Evolutionary conservation across 1,140 invertebrate genomes (phyloP).

Genomic region (Prorops nasuta): DNA sequence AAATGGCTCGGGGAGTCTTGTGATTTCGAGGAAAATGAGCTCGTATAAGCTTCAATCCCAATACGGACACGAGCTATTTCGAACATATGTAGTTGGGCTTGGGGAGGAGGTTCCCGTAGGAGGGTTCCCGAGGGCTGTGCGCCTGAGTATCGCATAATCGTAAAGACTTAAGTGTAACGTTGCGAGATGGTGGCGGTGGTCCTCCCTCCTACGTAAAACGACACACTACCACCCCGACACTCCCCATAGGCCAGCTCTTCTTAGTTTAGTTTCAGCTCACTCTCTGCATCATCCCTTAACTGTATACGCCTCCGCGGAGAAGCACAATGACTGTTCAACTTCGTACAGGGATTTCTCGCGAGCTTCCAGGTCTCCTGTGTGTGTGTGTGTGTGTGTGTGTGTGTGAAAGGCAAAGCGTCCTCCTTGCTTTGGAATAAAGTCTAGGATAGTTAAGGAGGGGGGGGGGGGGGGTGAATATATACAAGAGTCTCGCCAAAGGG

Average conservation of each 20-base stretch:
- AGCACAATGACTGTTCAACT: background rate
- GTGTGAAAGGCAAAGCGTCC: background rate
- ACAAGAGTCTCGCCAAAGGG: no score
- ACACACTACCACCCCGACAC: no score
- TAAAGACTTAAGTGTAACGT: slow-evolving; percentile 25
- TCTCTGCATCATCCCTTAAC: no score
- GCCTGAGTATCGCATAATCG: slow-evolving; percentile 30
- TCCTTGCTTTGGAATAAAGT: no score
- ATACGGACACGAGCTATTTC: background rate
- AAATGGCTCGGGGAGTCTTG: no score
- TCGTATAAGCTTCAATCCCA: background rate
- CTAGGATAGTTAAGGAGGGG: no score
- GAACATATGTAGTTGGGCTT: slow-evolving; percentile 2
- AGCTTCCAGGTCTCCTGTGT: no score
- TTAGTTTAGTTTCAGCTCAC: no score
- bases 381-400: background rate
- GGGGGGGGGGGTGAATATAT: no score
- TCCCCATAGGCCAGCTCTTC: slow-evolving; percentile 1
- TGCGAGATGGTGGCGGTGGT: slow-evolving; percentile 12
- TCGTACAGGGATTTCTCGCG: slow-evolving; percentile 18
- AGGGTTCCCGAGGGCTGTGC: slow-evolving; percentile 12
- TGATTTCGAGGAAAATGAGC: no score
- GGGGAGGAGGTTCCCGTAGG: slow-evolving; percentile 12
- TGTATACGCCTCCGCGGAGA: no score
- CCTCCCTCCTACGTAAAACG: background rate